phyloP scores from a whole-genome alignment of 2,888 invertebrate species.

The Slavum lentiscoides region DNA sequence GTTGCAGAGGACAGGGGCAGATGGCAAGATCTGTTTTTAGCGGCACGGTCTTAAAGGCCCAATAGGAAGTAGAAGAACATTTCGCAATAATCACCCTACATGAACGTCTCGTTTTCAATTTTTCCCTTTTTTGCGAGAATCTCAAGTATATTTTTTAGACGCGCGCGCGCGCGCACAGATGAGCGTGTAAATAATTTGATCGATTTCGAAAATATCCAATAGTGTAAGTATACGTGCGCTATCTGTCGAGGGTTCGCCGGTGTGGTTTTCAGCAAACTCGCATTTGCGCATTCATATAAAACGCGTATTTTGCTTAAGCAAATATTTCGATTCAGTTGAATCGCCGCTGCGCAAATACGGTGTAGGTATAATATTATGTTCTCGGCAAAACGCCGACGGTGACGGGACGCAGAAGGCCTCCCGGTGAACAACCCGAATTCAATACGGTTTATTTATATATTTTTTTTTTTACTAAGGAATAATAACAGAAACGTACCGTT shows the following conservation, averaged over 20 bases:
- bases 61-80: too few species aligned
- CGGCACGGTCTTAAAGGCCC: too few species aligned
- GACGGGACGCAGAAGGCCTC: neutral
- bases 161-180: neutral
- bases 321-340: conserved; percentile 21
- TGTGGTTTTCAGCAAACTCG: neutral
- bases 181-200: neutral
- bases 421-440: neutral
- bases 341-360: too few species aligned
- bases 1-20: too few species aligned
- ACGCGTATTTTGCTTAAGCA: neutral
- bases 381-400: neutral
- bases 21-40: too few species aligned
- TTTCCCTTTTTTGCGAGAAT: too few species aligned
- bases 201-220: conserved; percentile 4
- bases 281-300: too few species aligned
- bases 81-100: too few species aligned
- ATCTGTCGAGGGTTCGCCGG: too few species aligned
- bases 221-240: neutral
- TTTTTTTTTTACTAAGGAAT: neutral
- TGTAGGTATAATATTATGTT: neutral
- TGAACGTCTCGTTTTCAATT: too few species aligned
- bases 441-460: too few species aligned
- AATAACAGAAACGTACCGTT: neutral
- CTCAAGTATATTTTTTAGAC: neutral